Conservation (phyloP, 2,113 vertebrate genomes). For the Etheostoma spectabile region DNA sequence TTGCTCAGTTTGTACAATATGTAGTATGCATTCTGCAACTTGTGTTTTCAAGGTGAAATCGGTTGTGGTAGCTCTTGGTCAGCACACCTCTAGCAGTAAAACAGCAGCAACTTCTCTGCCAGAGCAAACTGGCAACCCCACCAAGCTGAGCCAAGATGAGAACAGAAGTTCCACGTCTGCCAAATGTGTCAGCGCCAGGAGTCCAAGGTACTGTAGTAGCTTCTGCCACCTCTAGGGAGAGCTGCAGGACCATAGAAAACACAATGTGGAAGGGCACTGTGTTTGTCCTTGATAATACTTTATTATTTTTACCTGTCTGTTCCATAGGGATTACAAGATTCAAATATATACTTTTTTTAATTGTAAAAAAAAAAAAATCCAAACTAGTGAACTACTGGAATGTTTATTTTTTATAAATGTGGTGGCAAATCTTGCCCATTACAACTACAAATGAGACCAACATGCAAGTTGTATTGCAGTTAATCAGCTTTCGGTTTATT, state of each 20-base stretch:
- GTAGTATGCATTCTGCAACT: too few relatives aligned
- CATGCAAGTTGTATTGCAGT: too few relatives aligned
- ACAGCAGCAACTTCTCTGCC: not conserved
- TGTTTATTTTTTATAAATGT: too few relatives aligned
- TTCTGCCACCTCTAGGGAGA: conserved; percentile 23
- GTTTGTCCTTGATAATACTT: not conserved
- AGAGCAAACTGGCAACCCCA: not conserved
- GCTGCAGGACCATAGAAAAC: conserved; percentile 9
- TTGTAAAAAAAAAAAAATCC: too few relatives aligned
- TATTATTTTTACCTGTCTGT: not conserved
- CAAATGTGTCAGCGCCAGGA: not conserved
- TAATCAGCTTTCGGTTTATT: too few relatives aligned
- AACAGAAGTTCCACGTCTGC: too few relatives aligned
- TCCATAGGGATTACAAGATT: too few relatives aligned
- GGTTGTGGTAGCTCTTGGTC: conserved; percentile 8
- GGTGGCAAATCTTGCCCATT: too few relatives aligned
- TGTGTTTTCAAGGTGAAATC: conserved; percentile 62
- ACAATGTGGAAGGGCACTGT: not conserved
- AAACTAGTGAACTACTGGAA: too few relatives aligned
- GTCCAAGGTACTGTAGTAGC: conserved; percentile 26
- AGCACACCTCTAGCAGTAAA: not conserved
- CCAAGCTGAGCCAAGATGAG: not conserved
- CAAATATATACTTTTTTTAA: too few relatives aligned
- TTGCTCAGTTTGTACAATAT: not conserved
- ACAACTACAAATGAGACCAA: too few relatives aligned